phyloP scores from a whole-genome alignment of 2,113 vertebrate genomes.

The Aphyosemion australe region DNA sequence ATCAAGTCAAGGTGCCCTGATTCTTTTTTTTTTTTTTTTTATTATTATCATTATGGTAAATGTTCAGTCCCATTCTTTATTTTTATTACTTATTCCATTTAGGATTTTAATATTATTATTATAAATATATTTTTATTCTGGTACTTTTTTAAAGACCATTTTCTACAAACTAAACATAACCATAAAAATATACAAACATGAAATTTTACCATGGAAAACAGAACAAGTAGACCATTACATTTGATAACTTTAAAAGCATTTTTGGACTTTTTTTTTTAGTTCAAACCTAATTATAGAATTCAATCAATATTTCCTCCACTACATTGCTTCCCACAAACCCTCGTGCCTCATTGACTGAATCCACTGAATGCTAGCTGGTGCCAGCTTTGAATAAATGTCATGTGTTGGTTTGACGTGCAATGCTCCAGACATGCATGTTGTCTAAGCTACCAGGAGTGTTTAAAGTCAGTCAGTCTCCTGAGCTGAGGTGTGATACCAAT shows the following conservation, averaged over 20 bases:
- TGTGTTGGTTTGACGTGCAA: neutral
- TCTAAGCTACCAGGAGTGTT: neutral
- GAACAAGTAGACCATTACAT: too few species aligned
- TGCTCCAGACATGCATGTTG: neutral
- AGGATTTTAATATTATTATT: too few species aligned
- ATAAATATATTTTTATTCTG: too few species aligned
- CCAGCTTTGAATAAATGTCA: neutral
- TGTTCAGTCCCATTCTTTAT: neutral
- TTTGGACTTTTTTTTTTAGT: too few species aligned
- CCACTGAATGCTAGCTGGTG: neutral
- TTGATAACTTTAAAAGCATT: too few species aligned
- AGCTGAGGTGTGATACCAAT: slow-evolving; percentile 1
- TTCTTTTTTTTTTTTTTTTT: neutral
- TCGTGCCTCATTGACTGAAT: neutral
- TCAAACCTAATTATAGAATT: neutral
- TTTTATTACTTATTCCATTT: neutral
- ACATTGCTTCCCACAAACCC: neutral
- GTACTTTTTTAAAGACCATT: too few species aligned
- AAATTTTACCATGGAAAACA: too few species aligned
- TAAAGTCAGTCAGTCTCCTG: slow-evolving; percentile 5
- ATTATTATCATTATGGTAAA: neutral
- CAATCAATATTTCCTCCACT: neutral
- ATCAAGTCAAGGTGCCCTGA: neutral
- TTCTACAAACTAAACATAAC: too few species aligned
- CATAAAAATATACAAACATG: too few species aligned